Percentiles rank a stretch among this genome's conserved stretches.
These are phyloP conservation scores for Stigmatopora nigra DNA, from an alignment of 2,113 vertebrate species.

Conservation along the genomic window DNA sequence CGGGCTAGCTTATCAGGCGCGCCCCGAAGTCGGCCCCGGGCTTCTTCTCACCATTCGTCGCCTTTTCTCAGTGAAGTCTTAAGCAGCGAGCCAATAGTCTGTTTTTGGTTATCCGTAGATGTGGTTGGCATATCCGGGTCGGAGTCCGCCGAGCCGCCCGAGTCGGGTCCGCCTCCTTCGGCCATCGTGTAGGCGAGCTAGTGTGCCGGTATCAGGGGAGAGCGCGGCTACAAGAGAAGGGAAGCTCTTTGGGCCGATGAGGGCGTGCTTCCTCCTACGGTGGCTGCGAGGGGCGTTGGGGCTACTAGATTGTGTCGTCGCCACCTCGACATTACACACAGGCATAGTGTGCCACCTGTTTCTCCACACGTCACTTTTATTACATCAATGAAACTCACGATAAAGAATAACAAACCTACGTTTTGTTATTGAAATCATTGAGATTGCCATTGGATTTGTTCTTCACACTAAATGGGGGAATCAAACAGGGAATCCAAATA, in stretches of 20 bases:
- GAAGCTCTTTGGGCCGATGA: slow-evolving; percentile 17
- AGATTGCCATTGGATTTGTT: background rate
- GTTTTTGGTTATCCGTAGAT: slow-evolving; percentile 72
- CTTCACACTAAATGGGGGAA: too few species aligned
- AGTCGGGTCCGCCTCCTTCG: slow-evolving; percentile 78
- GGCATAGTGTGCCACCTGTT: background rate
- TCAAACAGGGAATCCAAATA: too few species aligned
- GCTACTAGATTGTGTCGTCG: slow-evolving; percentile 2
- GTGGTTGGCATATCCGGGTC: slow-evolving; percentile 68
- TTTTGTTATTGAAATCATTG: background rate
- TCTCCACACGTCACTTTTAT: background rate
- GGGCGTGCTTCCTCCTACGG: slow-evolving; percentile 27
- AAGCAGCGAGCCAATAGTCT: slow-evolving; percentile 68
- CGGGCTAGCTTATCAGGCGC: slow-evolving; percentile 9
- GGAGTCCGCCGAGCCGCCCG: slow-evolving; percentile 70
- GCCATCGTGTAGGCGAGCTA: slow-evolving; percentile 72
- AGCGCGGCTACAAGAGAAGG: slow-evolving; percentile 41
- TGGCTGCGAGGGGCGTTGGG: background rate
- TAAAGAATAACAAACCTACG: background rate
- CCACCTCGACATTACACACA: background rate
- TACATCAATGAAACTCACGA: background rate
- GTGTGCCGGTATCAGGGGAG: slow-evolving; percentile 60
- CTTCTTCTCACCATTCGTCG: slow-evolving; percentile 70
- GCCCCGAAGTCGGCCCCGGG: background rate
- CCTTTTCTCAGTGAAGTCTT: slow-evolving; percentile 72